Conservation (phyloP, 2,888 invertebrate species). For the Scelioninae gen. 2 region DNA sequence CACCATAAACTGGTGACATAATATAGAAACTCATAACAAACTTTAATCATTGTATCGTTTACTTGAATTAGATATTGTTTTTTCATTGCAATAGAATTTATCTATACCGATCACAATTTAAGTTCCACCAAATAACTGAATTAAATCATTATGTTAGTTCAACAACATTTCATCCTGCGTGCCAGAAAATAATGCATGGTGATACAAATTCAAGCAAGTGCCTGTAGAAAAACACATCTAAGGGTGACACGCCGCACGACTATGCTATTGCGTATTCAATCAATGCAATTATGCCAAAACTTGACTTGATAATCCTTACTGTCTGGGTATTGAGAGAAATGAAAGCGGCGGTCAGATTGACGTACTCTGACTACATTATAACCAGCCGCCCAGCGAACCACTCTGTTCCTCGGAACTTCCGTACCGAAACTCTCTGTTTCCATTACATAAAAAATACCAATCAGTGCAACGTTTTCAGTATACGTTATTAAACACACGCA, state of each 20-base stretch:
- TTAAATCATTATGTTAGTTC: neutral
- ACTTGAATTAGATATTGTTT: too few relatives aligned
- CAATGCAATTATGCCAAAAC: slow-evolving; percentile 60
- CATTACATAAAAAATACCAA: slow-evolving; percentile 61
- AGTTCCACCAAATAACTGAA: too few relatives aligned
- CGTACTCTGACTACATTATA: slow-evolving; percentile 75
- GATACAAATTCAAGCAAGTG: slow-evolving; percentile 50
- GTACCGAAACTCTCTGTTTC: slow-evolving; percentile 69
- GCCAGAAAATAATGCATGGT: slow-evolving; percentile 42
- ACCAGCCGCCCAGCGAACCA: slow-evolving; percentile 74
- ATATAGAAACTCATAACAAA: too few relatives aligned
- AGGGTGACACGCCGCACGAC: slow-evolving; percentile 51
- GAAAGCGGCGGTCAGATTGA: slow-evolving; percentile 74
- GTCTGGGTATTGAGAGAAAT: slow-evolving; percentile 74
- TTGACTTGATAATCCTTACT: slow-evolving; percentile 69
- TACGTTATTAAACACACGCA: slow-evolving; percentile 7
- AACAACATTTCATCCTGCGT: neutral
- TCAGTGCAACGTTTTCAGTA: slow-evolving; percentile 38
- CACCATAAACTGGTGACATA: too few relatives aligned
- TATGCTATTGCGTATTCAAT: slow-evolving; percentile 56
- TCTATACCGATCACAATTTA: too few relatives aligned
- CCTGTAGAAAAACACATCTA: slow-evolving; percentile 42
- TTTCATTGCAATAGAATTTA: too few relatives aligned
- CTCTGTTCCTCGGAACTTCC: slow-evolving; percentile 69
- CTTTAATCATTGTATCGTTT: too few relatives aligned